Percentiles rank a stretch among this genome's conserved stretches.
Conservation (phyloP, 2,888 invertebrate species). For the Sylvicola fuscatus region DNA sequence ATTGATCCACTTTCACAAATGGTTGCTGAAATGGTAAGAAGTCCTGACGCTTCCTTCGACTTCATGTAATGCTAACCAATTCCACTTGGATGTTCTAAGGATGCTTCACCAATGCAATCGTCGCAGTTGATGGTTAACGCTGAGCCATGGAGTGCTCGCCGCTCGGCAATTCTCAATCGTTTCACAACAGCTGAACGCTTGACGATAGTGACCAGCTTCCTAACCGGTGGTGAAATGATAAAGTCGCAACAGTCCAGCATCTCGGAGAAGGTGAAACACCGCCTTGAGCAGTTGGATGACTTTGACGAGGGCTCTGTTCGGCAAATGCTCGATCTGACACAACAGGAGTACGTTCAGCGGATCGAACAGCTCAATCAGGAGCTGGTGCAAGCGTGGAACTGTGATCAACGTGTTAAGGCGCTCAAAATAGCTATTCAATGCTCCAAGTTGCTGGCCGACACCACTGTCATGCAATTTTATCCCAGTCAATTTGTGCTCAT, state of each 20-base stretch:
- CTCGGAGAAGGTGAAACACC: constrained; percentile 72
- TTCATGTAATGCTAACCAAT: too few species aligned
- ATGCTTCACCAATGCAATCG: background rate
- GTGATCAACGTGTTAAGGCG: constrained; percentile 86
- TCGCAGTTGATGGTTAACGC: background rate
- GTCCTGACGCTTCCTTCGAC: background rate
- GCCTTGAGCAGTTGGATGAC: constrained; percentile 84
- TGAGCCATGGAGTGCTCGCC: constrained; percentile 60
- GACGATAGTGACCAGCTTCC: constrained; percentile 73
- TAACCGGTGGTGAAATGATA: constrained; percentile 63
- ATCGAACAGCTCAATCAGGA: constrained; percentile 85
- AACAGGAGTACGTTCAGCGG: constrained; percentile 75
- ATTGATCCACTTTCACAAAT: constrained; percentile 44
- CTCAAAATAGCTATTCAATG: constrained; percentile 95
- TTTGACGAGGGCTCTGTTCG: constrained; percentile 78
- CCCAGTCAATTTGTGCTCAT: constrained; percentile 95
- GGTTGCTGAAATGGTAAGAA: constrained; percentile 23
- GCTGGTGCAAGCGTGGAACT: constrained; percentile 78
- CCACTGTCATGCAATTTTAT: constrained; percentile 82
- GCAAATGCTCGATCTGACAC: constrained; percentile 75
- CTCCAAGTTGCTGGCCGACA: constrained; percentile 79
- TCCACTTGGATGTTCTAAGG: too few species aligned
- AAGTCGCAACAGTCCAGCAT: constrained; percentile 48
- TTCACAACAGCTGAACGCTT: constrained; percentile 89
- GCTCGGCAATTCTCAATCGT: constrained; percentile 60